A percentile compares a stretch with the other conserved stretches of the same genome.
Evolutionary conservation across 2,113 vertebrate species (phyloP).

Genomic region (Orcinus orca): DNA sequence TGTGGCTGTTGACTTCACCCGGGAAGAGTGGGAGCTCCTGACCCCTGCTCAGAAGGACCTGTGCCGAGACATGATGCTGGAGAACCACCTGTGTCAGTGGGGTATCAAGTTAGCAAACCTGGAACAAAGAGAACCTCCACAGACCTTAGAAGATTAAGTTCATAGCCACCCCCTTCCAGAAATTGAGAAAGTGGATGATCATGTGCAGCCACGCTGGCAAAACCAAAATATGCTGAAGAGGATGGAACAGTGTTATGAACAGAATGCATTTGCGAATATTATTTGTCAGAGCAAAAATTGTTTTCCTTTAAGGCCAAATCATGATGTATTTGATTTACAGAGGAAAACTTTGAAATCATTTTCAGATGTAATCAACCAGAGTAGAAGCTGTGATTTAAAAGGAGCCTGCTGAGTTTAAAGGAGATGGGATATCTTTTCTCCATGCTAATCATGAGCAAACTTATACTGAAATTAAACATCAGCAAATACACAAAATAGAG

Average conservation of each 20-base stretch:
- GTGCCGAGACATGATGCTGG: slow-evolving; percentile 47
- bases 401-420: neutral
- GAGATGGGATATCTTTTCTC: neutral
- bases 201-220: neutral
- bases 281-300: neutral
- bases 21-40: slow-evolving; percentile 57
- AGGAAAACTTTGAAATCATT: neutral
- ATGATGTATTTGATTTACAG: neutral
- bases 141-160: neutral
- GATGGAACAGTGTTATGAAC: neutral
- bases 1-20: slow-evolving; percentile 32
- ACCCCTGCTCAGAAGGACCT: neutral
- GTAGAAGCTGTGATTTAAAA: neutral
- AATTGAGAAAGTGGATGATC: neutral
- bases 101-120: neutral
- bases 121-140: neutral
- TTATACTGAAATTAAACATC: slow-evolving; percentile 13
- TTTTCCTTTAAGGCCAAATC: neutral
- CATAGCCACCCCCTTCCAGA: neutral
- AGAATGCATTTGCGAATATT: neutral
- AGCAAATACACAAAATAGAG: neutral
- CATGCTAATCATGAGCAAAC: neutral
- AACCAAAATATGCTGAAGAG: neutral
- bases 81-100: slow-evolving; percentile 52
- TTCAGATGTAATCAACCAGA: neutral